phyloP scores from a whole-genome alignment of 2,888 invertebrate genomes.

The Drosophila nr. perissopoda region DNA sequence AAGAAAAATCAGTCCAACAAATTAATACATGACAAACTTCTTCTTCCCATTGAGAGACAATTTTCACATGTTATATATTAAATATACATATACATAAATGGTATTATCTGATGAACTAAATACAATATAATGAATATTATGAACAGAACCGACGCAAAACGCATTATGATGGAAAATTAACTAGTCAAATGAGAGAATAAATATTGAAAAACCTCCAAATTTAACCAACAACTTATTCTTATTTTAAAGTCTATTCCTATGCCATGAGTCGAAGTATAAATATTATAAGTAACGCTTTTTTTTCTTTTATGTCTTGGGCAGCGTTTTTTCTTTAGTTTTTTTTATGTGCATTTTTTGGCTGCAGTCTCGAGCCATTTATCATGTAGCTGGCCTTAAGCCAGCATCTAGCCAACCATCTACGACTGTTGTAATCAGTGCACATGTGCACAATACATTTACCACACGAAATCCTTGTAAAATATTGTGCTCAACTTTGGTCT shows the following conservation, averaged over 20 bases:
- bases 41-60: conserved; percentile 24
- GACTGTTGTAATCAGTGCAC: conserved; percentile 66
- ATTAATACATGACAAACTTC: conserved; percentile 36
- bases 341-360: conserved; percentile 17
- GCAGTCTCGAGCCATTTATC: conserved; percentile 59
- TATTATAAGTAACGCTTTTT: neutral
- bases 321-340: neutral
- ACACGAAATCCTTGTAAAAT: conserved; percentile 73
- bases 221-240: conserved; percentile 9
- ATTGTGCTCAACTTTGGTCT: conserved; percentile 56
- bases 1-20: conserved; percentile 27
- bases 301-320: neutral
- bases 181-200: conserved; percentile 83
- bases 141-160: conserved; percentile 49
- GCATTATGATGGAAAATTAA: conserved; percentile 67
- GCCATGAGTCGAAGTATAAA: neutral
- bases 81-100: conserved; percentile 64
- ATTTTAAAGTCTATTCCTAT: neutral
- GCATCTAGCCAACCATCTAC: conserved; percentile 9
- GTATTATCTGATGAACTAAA: conserved; percentile 71
- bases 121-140: conserved; percentile 73
- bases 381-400: conserved; percentile 40
- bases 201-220: conserved; percentile 67
- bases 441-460: conserved; percentile 66
- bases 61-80: conserved; percentile 73